Evolutionary conservation across 2,888 invertebrate species (phyloP).

Genomic region (Chymomyza procnemis): DNA sequence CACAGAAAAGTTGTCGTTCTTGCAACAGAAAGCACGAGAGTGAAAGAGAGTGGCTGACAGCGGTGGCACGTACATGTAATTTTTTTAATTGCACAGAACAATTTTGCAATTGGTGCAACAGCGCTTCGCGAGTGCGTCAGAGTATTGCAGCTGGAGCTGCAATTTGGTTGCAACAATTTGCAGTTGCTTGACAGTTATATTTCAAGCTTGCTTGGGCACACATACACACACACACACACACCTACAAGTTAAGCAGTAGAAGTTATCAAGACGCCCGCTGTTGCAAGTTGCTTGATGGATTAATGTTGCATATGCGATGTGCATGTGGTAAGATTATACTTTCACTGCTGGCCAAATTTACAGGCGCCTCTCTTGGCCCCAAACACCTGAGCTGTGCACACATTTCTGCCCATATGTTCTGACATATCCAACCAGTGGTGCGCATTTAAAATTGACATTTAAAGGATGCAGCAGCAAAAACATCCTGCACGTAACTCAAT

Average conservation of each 20-base stretch:
- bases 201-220: slow-evolving; percentile 25
- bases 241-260: not conserved
- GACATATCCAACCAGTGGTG: slow-evolving; percentile 36
- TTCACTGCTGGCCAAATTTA: slow-evolving; percentile 52
- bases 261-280: not conserved
- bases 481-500: slow-evolving; percentile 53
- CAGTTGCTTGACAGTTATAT: slow-evolving; percentile 36
- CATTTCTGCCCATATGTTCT: slow-evolving; percentile 3
- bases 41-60: not conserved
- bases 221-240: no score
- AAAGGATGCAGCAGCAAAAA: slow-evolving; percentile 53
- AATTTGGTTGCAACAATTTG: slow-evolving; percentile 25
- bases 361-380: slow-evolving; percentile 1
- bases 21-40: not conserved
- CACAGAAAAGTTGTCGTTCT: slow-evolving; percentile 41
- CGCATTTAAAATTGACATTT: slow-evolving; percentile 60
- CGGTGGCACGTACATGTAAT: slow-evolving; percentile 69
- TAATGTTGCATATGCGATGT: slow-evolving; percentile 27
- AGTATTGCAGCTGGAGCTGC: slow-evolving; percentile 12
- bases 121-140: not conserved
- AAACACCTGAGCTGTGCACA: not conserved
- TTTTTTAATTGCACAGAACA: slow-evolving; percentile 73
- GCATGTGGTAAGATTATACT: slow-evolving; percentile 62
- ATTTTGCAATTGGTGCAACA: slow-evolving; percentile 60
- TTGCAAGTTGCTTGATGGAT: not conserved